phyloP scores from a whole-genome alignment of 2,888 invertebrate genomes.

The Choreutis nemorana region DNA sequence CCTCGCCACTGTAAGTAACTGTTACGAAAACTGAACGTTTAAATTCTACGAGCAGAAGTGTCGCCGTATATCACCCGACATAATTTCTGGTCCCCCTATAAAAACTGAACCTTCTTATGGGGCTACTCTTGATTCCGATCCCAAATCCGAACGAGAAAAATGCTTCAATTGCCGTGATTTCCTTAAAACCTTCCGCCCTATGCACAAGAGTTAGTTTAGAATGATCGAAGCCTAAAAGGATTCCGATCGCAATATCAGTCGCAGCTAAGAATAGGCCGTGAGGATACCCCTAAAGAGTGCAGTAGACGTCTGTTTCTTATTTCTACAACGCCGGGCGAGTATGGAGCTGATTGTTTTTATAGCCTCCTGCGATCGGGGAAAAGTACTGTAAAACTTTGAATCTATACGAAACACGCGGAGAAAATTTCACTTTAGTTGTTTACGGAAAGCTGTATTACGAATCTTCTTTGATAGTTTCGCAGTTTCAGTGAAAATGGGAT shows the following conservation, averaged over 20 bases:
- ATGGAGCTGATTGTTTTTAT: constrained; percentile 59
- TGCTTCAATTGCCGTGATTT: too few species aligned
- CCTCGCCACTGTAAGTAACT: constrained; percentile 42
- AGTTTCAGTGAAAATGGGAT: too few species aligned
- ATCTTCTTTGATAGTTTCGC: too few species aligned
- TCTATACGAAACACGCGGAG: constrained; percentile 42
- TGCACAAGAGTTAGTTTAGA: too few species aligned
- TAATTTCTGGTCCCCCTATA: constrained; percentile 54
- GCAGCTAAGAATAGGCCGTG: too few species aligned
- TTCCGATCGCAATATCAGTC: too few species aligned
- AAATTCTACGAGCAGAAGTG: constrained; percentile 53
- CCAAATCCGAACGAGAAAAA: too few species aligned
- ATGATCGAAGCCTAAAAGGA: too few species aligned
- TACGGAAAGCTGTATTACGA: constrained; percentile 5
- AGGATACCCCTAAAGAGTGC: constrained; percentile 10
- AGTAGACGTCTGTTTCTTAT: constrained; percentile 50
- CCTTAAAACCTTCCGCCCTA: too few species aligned
- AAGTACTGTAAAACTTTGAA: constrained; percentile 35
- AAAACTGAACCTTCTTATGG: constrained; percentile 53
- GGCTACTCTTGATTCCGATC: too few species aligned
- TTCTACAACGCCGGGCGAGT: constrained; percentile 28
- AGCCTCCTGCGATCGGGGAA: constrained; percentile 23
- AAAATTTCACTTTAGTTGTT: constrained; percentile 14
- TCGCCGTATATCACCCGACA: constrained; percentile 52
- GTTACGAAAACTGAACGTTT: constrained; percentile 51